Evolutionary conservation across 2,888 invertebrate genomes (phyloP), one percentile per base, ranked within the genome.

Genomic region (Limenitis arthemis): DNA sequence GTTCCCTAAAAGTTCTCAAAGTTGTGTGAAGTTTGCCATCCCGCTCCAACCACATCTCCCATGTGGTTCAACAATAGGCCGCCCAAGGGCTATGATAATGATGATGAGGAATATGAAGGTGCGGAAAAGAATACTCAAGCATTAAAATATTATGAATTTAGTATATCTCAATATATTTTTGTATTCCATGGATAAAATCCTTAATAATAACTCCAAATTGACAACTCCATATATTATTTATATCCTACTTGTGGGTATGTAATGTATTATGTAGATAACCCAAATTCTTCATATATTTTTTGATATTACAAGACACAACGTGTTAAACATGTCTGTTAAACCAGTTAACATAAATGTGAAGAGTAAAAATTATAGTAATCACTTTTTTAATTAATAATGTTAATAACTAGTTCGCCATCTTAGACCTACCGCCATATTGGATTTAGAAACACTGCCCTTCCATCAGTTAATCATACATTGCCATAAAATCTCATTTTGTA

Each of bases 191-290:
- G 20, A 20, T 20, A 20, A 20, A 20, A 20, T 20, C 20, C 4
- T 20, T 20, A 20, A 4, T 20, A 20, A 20, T 20, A 20, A 4
- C 20, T 20, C 20, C 7, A 31, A 43, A 43, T 28, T 32, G 49
- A 43, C 32, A 38, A 43, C 8, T 49, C 31, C 28, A 49, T 49
- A 37, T 36, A 49, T 49, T 49, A 42, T 42, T 31, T 31, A 42
- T 31, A 12, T 20, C n/a, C 28, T 9, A 31, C 31, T 29, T 28
- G 20, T 11, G 5, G 30, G 44, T 20, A 33, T 44, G 11, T 44
- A 36, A 44, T 44, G 36, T 44, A 44, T 37, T 37, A 44, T 44
- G 30, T 6, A 44, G 44, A 29, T 30, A 8, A 11, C 37, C 6
- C 20, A 28, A 33, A 36, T 34, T 8, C 6, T 28, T 34, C 28